Evolutionary conservation across 1,140 invertebrate genomes (phyloP).

Genomic region (Asobara japonica): DNA sequence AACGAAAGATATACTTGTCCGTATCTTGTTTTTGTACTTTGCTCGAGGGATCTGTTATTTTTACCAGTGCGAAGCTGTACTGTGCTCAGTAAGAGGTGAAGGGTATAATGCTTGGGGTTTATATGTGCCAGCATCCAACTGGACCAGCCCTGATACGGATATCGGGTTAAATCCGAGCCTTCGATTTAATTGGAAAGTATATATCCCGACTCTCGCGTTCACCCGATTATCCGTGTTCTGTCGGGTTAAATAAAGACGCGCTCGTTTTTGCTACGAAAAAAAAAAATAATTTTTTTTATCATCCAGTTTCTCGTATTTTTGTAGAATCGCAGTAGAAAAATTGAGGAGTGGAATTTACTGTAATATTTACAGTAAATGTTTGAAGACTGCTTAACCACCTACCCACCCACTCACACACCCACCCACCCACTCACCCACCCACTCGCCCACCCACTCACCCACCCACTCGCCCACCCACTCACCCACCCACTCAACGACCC

Average conservation of each 20-base stretch:
- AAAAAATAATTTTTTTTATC: neutral
- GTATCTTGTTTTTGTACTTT: neutral
- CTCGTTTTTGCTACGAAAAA: too few species aligned
- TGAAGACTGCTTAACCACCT: too few species aligned
- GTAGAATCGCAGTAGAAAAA: too few species aligned
- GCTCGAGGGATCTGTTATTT: conserved; percentile 17
- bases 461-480: too few species aligned
- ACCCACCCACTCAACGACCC: too few species aligned
- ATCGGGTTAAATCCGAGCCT: conserved; percentile 22
- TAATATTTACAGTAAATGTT: too few species aligned
- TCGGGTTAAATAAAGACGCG: neutral
- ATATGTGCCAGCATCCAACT: neutral
- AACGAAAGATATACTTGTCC: conserved; percentile 3
- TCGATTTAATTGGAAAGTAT: conserved; percentile 29
- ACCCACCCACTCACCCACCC: too few species aligned
- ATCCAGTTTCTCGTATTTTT: neutral
- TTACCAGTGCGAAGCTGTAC: neutral
- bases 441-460: too few species aligned
- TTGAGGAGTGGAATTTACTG: too few species aligned
- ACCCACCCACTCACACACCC: too few species aligned
- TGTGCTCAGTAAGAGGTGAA: neutral
- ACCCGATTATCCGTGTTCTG: neutral
- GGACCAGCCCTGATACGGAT: conserved; percentile 11
- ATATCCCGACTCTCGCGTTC: neutral
- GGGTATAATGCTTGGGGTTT: neutral